Evolutionary conservation across 2,888 invertebrate genomes (phyloP).

Genomic region (Rhamphomyia laevipes): DNA sequence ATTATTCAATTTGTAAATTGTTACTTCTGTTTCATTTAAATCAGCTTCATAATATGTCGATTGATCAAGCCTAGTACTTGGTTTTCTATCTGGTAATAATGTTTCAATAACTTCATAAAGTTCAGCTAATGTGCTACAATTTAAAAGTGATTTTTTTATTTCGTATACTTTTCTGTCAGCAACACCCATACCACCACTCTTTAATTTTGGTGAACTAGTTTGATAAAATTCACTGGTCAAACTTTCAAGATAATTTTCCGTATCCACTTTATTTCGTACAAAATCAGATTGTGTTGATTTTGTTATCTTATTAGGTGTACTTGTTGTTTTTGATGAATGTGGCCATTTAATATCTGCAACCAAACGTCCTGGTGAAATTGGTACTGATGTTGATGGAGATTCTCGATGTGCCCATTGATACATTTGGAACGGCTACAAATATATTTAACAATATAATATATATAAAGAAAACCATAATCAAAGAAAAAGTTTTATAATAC

Average conservation of each 20-base stretch:
- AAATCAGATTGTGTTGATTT: conserved; percentile 19
- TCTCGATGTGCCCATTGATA: conserved; percentile 85
- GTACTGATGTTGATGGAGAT: conserved; percentile 51
- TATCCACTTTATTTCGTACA: conserved; percentile 12
- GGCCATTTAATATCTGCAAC: conserved; percentile 60
- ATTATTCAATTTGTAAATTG: conserved; percentile 27
- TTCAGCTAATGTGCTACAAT: conserved; percentile 29
- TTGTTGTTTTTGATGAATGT: conserved; percentile 37
- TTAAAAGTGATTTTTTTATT: conserved; percentile 24
- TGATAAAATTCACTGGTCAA: too few species aligned
- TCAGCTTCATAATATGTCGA: conserved; percentile 19
- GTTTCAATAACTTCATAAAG: conserved; percentile 30
- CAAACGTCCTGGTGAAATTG: conserved; percentile 64
- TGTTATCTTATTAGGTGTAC: conserved; percentile 18
- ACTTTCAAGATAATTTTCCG: conserved; percentile 10
- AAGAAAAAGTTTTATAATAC: neutral
- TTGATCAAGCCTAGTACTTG: conserved; percentile 11
- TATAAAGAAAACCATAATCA: conserved; percentile 1
- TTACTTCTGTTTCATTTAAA: conserved; percentile 31
- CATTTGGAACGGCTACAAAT: conserved; percentile 71
- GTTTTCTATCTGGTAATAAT: conserved; percentile 21
- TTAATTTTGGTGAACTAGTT: neutral
- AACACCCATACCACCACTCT: neutral
- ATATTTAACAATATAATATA: neutral
- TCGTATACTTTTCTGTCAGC: conserved; percentile 1